Evolutionary conservation across 2,113 vertebrate genomes (phyloP).

Genomic region (Meriones unguiculatus): DNA sequence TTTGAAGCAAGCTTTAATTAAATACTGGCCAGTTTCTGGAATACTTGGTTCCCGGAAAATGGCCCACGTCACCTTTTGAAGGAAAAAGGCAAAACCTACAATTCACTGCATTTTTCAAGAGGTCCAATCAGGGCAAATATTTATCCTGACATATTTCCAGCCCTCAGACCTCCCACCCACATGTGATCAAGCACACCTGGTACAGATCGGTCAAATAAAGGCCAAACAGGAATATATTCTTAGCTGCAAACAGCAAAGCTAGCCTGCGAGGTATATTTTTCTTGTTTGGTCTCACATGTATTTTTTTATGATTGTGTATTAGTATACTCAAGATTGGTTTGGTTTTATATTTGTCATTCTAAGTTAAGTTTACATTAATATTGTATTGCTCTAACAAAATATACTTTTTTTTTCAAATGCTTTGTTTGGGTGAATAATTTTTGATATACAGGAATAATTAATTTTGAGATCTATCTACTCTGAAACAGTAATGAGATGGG

Average conservation of each 20-base stretch:
- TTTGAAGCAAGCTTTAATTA: background rate
- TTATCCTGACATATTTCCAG: background rate
- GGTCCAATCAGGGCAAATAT: background rate
- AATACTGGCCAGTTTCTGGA: background rate
- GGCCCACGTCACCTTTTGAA: background rate
- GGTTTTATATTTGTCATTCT: background rate
- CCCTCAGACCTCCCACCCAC: background rate
- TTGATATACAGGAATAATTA: background rate
- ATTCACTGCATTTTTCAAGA: background rate
- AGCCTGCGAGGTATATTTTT: background rate
- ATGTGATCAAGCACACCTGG: background rate
- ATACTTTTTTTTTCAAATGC: background rate
- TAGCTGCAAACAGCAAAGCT: background rate
- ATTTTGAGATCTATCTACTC: background rate
- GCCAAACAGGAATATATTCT: background rate
- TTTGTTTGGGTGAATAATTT: background rate
- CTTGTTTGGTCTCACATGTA: background rate
- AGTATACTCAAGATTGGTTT: background rate
- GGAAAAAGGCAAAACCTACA: background rate
- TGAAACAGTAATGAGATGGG: background rate
- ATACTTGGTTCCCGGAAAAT: background rate
- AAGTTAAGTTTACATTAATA: background rate
- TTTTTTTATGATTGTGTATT: background rate
- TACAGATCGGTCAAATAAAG: background rate
- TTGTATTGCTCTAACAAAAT: background rate